Evolutionary conservation across 2,888 invertebrate species (phyloP), one percentile per base, ranked within the genome.

Genomic region (Serripes groenlandicus): DNA sequence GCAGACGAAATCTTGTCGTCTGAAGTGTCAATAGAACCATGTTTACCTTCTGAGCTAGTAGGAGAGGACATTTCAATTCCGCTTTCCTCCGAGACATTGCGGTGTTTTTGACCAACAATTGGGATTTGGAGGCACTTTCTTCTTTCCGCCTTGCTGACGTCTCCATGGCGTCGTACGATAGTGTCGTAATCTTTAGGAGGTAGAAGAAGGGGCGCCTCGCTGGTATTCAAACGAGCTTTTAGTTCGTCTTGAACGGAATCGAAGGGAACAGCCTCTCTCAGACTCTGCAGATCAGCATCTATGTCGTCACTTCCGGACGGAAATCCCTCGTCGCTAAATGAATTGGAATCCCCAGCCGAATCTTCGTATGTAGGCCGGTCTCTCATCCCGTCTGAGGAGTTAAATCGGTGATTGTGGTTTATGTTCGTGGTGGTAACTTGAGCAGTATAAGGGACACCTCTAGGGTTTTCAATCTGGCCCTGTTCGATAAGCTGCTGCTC

Each of bases 121-220:
- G 87, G 87, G 34, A 88, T 82, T 68, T 92, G 91, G n/a, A 91
- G 81, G 77, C 91, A 90, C 49, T 90, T 87, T 7, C 92, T 71
- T 70, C 78, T 77, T 23, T 88, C 86, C 26, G 89, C 85, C n/a
- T 90, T 86, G 0, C 96, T 96, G 69, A 97, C 94, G 93, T 97
- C 97, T 9, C 97, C 97, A 83, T 97, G 90, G 3, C 89, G 87
- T 72, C 91, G 76, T 28, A 90, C 89, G 30, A 92, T 88, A 30
- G 98, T 98, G 95, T 99, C 98, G 95, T 99, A 99, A 95, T 99
- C 99, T 35, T 98, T 96, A 0, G 99, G 98, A 0, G 99, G 99
- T 83, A 99, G 95, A 30, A 99, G 96, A 73, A 99, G 96, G 0
- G 98, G 98, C 7, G 91, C 91, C 71, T 87, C 86, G 18, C 82